These are phyloP conservation scores for Apostichopus leukothele DNA, from an alignment of 53 echinoderm and acorn worm genomes.

Conservation along the genomic window DNA sequence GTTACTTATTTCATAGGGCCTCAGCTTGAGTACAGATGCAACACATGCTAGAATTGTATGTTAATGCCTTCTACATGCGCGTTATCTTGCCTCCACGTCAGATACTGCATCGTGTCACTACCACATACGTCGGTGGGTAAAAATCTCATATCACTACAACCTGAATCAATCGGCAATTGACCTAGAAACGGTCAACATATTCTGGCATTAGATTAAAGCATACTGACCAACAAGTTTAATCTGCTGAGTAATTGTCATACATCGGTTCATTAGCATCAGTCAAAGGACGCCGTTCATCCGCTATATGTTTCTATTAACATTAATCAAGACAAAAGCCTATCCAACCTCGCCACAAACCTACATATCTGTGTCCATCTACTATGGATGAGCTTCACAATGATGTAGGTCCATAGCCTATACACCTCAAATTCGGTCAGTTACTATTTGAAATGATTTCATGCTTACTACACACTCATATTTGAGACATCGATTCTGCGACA, in stretches of 20 bases:
- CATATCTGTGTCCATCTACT: not conserved
- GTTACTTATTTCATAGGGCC: too few species aligned
- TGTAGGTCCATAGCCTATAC: not conserved
- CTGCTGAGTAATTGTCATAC: not conserved
- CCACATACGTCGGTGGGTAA: too few species aligned
- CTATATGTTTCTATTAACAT: not conserved
- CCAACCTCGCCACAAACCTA: not conserved
- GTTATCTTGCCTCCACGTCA: too few species aligned
- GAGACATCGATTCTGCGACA: constrained; percentile 45
- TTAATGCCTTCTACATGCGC: too few species aligned
- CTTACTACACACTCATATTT: constrained; percentile 4
- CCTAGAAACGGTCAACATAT: not conserved
- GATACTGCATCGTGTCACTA: too few species aligned
- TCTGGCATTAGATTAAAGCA: not conserved
- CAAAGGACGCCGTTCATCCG: not conserved
- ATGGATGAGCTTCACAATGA: not conserved
- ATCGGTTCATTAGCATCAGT: constrained; percentile 1
- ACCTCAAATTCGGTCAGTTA: constrained; percentile 32
- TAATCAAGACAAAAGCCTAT: not conserved
- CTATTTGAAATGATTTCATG: constrained; percentile 37
- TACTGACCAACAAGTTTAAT: not conserved
- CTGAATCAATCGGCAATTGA: not conserved
- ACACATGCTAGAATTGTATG: too few species aligned
- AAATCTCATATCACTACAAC: too few species aligned
- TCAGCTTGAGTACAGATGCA: too few species aligned